A percentile compares a stretch with the other conserved stretches of the same genome.
These are phyloP conservation scores for Sebastes minor DNA, from an alignment of 2,797 vertebrate genomes.

Conservation along the genomic window DNA sequence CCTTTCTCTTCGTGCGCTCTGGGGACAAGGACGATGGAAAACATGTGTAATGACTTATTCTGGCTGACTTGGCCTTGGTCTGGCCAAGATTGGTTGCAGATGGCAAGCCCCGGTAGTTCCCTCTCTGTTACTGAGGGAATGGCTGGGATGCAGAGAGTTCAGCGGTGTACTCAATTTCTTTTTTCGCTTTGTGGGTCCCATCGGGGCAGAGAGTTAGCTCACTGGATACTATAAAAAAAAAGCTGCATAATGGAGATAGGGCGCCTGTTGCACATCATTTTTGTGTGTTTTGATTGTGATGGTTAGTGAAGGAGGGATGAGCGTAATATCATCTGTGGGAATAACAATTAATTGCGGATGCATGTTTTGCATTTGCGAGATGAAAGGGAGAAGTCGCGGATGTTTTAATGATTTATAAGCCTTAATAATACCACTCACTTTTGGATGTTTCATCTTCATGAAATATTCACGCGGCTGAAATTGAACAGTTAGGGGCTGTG, in stretches of 20 bases:
- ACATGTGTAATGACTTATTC: conserved; percentile 83
- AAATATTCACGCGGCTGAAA: conserved; percentile 80
- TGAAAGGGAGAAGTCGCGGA: conserved; percentile 16
- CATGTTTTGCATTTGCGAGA: conserved; percentile 36
- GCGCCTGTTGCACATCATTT: conserved; percentile 5
- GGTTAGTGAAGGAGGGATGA: not conserved
- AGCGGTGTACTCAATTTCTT: conserved; percentile 46
- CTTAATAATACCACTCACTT: conserved; percentile 79
- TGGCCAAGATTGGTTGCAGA: conserved; percentile 82
- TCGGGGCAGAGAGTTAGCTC: conserved; percentile 25
- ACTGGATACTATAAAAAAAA: conserved; percentile 32
- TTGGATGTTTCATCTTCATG: conserved; percentile 72
- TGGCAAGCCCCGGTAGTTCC: conserved; percentile 68
- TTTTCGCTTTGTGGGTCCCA: conserved; percentile 46
- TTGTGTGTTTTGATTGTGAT: conserved; percentile 14
- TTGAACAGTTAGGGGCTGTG: conserved; percentile 75
- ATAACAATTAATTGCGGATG: conserved; percentile 19
- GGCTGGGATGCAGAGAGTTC: conserved; percentile 53
- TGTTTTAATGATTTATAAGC: conserved; percentile 75
- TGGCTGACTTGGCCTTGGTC: conserved; percentile 73
- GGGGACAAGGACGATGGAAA: conserved; percentile 82
- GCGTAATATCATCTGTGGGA: conserved; percentile 18
- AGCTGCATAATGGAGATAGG: conserved; percentile 9
- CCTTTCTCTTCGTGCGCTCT: conserved; percentile 58
- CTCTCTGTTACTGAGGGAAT: conserved; percentile 53